phyloP scores from a whole-genome alignment of 1,140 invertebrate genomes.

The Andrena cerasifolii region DNA sequence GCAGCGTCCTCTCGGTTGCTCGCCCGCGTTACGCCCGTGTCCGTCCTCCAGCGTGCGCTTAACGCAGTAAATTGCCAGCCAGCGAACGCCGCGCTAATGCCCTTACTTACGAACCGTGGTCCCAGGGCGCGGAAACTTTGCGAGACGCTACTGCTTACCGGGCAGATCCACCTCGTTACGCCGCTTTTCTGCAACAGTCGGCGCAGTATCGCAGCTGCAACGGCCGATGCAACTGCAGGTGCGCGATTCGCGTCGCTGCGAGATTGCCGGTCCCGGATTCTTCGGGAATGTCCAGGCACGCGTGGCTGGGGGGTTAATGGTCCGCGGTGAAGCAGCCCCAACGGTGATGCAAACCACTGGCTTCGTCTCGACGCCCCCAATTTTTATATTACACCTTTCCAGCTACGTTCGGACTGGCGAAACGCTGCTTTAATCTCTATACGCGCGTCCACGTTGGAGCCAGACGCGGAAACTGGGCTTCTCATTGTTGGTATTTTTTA shows the following conservation, averaged over 20 bases:
- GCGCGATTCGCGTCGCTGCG: not conserved
- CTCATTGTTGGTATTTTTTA: no score
- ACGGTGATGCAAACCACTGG: not conserved
- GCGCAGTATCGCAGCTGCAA: not conserved
- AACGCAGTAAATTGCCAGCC: slow-evolving; percentile 74
- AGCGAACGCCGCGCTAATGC: slow-evolving; percentile 71
- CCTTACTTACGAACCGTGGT: slow-evolving; percentile 67
- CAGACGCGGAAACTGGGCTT: no score
- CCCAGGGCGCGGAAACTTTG: slow-evolving; percentile 70
- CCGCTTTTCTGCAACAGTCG: slow-evolving; percentile 13
- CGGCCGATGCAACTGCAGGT: not conserved
- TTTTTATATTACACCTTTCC: no score
- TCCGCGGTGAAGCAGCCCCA: not conserved
- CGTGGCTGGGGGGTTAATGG: not conserved
- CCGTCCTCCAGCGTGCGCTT: slow-evolving; percentile 50
- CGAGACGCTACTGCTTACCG: slow-evolving; percentile 62
- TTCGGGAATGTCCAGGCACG: not conserved
- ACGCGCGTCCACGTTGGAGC: no score
- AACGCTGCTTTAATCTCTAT: no score
- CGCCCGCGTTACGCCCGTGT: not conserved
- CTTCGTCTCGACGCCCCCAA: no score
- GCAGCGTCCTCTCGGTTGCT: not conserved
- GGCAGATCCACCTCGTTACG: slow-evolving; percentile 36
- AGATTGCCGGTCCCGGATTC: not conserved
- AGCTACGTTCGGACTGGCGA: no score